Evolutionary conservation across 1,140 invertebrate species (phyloP).

Genomic region (Ectropis grisescens): DNA sequence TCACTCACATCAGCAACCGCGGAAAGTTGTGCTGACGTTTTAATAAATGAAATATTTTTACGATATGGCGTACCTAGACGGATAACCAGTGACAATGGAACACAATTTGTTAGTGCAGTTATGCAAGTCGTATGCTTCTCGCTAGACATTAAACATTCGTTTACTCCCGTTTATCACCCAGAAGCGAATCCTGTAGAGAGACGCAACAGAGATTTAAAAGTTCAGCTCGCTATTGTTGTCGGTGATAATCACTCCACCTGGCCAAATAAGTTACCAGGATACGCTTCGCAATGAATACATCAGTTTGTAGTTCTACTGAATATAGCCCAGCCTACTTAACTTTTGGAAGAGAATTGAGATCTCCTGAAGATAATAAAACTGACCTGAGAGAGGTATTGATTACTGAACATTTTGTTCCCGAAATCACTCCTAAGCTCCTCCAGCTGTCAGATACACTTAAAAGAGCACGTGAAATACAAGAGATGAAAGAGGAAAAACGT

Average conservation of each 20-base stretch:
- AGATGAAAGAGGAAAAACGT: too few relatives aligned
- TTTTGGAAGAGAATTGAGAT: too few relatives aligned
- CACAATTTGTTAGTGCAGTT: conserved; percentile 6
- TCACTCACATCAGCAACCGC: neutral
- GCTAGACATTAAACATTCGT: neutral
- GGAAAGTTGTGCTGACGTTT: neutral
- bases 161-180: neutral
- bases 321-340: too few relatives aligned
- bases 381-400: too few relatives aligned
- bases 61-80: conserved; percentile 2
- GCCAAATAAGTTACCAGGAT: neutral
- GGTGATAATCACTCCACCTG: too few relatives aligned
- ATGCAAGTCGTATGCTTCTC: neutral
- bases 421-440: too few relatives aligned
- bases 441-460: too few relatives aligned
- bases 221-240: neutral
- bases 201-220: neutral
- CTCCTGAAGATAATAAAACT: too few relatives aligned
- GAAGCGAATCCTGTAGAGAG: too few relatives aligned
- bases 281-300: neutral
- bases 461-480: too few relatives aligned
- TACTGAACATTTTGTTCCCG: too few relatives aligned
- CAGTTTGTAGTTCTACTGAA: too few relatives aligned
- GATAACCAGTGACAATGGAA: conserved; percentile 5
- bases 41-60: conserved; percentile 3